Evolutionary conservation across 1,140 invertebrate species (phyloP).

Genomic region (Diplogasteroides magnus): DNA sequence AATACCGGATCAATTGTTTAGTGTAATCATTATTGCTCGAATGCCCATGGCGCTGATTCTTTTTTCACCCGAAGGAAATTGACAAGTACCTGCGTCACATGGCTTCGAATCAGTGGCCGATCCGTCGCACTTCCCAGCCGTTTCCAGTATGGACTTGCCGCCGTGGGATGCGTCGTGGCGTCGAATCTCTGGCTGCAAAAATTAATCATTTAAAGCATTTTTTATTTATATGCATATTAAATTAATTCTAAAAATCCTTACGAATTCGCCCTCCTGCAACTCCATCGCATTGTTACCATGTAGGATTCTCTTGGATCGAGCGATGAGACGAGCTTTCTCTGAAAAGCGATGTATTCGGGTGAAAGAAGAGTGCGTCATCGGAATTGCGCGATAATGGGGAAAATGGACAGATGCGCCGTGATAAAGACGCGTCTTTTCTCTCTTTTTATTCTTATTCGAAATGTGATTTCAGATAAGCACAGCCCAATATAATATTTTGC

Average conservation of each 20-base stretch:
- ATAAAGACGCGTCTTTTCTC: too few species aligned
- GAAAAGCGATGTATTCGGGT: too few species aligned
- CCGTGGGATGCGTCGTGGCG: background rate
- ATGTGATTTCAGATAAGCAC: too few species aligned
- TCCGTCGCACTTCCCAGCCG: background rate
- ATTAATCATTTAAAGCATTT: background rate
- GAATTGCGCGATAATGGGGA: too few species aligned
- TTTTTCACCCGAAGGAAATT: too few species aligned
- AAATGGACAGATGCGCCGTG: too few species aligned
- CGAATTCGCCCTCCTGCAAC: background rate
- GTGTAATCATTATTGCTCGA: background rate
- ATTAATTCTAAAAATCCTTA: too few species aligned
- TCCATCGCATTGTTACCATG: background rate
- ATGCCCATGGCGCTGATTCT: too few species aligned
- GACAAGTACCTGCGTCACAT: background rate
- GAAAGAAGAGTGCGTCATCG: background rate
- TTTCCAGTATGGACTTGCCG: background rate
- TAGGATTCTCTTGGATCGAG: background rate
- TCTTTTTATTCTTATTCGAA: too few species aligned
- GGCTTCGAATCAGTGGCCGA: background rate
- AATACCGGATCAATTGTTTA: too few species aligned
- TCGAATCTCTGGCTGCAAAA: background rate
- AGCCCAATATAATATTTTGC: too few species aligned
- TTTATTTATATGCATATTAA: too few species aligned
- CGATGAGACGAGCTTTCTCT: background rate